These are phyloP conservation scores for Aspiorhynchus laticeps DNA, from an alignment of 2,113 vertebrate genomes.

Conservation along the genomic window DNA sequence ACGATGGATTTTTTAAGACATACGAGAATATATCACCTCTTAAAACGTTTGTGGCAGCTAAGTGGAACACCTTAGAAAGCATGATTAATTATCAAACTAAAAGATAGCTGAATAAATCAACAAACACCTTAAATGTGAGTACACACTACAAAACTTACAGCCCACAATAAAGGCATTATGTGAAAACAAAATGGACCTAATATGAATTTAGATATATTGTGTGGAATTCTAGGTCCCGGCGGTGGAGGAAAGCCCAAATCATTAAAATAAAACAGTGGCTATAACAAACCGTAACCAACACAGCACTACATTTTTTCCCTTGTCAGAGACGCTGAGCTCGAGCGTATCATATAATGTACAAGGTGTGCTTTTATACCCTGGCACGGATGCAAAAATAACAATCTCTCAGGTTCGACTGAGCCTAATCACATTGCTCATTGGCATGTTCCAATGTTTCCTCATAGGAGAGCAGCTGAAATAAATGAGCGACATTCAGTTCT, in stretches of 20 bases:
- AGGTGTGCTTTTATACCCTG: constrained; percentile 55
- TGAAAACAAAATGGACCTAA: not conserved
- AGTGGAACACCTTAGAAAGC: not conserved
- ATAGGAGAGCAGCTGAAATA: constrained; percentile 49
- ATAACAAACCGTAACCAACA: constrained; percentile 49
- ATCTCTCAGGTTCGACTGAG: constrained; percentile 47
- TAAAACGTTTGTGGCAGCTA: not conserved
- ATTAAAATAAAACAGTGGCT: constrained; percentile 38
- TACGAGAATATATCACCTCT: not conserved
- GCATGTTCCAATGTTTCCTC: constrained; percentile 47
- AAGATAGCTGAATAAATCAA: not conserved
- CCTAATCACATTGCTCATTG: constrained; percentile 55
- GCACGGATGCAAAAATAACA: constrained; percentile 56
- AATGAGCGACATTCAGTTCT: constrained; percentile 43
- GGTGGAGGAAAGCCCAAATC: not conserved
- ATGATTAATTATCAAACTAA: not conserved
- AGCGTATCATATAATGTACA: constrained; percentile 52
- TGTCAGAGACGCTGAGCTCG: constrained; percentile 43
- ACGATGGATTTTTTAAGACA: not conserved
- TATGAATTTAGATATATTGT: not conserved
- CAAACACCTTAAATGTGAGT: not conserved
- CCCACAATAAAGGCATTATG: not conserved
- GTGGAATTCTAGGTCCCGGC: not conserved
- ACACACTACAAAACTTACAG: not conserved
- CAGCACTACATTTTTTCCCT: constrained; percentile 43